Percentiles rank a stretch among this genome's conserved stretches.
Evolutionary conservation across 2,797 vertebrate species (phyloP).

Genomic region (Chelmon rostratus): DNA sequence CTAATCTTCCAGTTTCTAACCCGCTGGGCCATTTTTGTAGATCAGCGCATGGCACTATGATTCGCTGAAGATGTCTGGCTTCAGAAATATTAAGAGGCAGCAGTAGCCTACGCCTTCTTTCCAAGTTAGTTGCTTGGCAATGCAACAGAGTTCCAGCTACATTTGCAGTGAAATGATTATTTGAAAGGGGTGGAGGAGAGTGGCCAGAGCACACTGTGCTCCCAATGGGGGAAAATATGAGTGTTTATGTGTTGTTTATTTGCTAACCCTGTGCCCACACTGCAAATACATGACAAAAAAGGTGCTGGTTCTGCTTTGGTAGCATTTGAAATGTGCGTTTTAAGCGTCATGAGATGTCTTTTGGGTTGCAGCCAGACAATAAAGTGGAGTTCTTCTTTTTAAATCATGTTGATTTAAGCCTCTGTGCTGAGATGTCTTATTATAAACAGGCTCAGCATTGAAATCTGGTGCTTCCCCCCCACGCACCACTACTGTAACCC

Average conservation of each 20-base stretch:
- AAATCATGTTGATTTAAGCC: background rate
- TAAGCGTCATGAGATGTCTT: background rate
- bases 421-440: slow-evolving; percentile 12
- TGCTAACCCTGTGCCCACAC: background rate
- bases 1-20: slow-evolving; percentile 26
- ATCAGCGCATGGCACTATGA: slow-evolving; percentile 27
- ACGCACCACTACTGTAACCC: slow-evolving; percentile 57
- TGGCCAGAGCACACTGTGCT: slow-evolving; percentile 31
- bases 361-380: background rate
- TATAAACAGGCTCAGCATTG: slow-evolving; percentile 27
- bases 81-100: slow-evolving; percentile 48
- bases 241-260: slow-evolving; percentile 40
- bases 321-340: background rate
- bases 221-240: background rate
- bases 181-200: slow-evolving; percentile 47
- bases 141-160: slow-evolving; percentile 59
- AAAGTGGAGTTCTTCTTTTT: slow-evolving; percentile 6
- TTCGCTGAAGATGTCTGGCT: slow-evolving; percentile 42
- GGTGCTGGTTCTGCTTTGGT: slow-evolving; percentile 2
- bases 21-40: slow-evolving; percentile 14
- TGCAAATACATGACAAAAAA: slow-evolving; percentile 18
- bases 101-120: slow-evolving; percentile 38
- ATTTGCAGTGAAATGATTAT: slow-evolving; percentile 64
- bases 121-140: slow-evolving; percentile 74
- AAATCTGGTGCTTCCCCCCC: slow-evolving; percentile 22